A percentile compares a stretch with the other conserved stretches of the same genome.
These are phyloP conservation scores for human DNA, from an alignment of 2,113 vertebrate genomes.

Conservation along the genomic window DNA sequence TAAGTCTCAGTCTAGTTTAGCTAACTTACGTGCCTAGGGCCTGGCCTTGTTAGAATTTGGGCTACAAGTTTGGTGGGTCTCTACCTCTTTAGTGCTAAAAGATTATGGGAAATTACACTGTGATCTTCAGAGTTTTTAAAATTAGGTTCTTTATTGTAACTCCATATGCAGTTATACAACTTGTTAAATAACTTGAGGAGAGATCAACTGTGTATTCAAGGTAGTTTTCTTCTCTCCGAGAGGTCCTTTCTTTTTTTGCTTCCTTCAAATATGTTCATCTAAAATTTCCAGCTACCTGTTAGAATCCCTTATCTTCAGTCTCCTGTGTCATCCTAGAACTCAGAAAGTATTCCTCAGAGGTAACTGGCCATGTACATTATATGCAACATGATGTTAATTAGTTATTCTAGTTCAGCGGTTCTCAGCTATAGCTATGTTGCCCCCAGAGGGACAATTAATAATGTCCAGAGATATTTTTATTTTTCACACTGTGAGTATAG, in stretches of 20 bases:
- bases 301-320: not conserved
- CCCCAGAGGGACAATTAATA: not conserved
- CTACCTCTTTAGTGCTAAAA: not conserved
- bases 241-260: not conserved
- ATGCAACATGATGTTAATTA: not conserved
- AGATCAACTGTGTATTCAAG: not conserved
- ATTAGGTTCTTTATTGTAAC: not conserved
- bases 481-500: not conserved
- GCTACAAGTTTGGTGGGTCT: not conserved
- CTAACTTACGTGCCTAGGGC: not conserved
- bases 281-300: not conserved
- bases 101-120: not conserved
- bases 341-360: not conserved
- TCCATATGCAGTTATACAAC: too few relatives aligned
- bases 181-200: not conserved
- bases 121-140: not conserved
- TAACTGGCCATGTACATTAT: not conserved
- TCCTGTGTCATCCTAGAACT: not conserved
- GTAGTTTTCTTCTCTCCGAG: not conserved
- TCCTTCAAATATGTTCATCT: not conserved
- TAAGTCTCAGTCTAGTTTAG: too few relatives aligned
- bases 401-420: not conserved
- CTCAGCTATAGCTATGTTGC: not conserved
- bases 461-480: not conserved
- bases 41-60: not conserved